Conservation (phyloP, 2,888 invertebrate genomes). For the Lottia gigantea region DNA sequence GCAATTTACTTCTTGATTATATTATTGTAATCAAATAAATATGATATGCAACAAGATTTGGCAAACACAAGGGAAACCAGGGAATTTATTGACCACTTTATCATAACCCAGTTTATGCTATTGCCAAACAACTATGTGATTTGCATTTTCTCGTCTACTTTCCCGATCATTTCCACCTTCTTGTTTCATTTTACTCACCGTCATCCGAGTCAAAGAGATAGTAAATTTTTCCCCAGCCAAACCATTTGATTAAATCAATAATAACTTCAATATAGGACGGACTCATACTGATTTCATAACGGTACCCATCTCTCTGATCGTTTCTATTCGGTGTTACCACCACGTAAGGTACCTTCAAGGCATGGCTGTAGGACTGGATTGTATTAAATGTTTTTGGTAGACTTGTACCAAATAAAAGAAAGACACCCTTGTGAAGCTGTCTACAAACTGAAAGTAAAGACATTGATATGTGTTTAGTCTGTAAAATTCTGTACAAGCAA, state of each 20-base stretch:
- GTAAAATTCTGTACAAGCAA: no score
- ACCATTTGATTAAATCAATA: conserved; percentile 91
- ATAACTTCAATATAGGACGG: conserved; percentile 96
- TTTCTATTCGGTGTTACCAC: conserved; percentile 50
- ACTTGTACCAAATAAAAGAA: conserved; percentile 55
- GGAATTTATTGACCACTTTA: no score
- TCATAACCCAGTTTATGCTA: no score
- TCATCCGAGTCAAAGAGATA: conserved; percentile 92
- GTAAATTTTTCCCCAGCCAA: conserved; percentile 89
- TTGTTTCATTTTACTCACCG: conserved; percentile 72
- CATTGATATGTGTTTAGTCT: no score
- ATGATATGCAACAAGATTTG: no score
- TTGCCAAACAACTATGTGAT: no score
- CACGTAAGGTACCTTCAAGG: conserved; percentile 58
- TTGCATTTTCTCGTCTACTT: no score
- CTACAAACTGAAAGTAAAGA: conserved; percentile 50
- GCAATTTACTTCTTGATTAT: no score
- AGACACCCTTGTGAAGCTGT: conserved; percentile 50
- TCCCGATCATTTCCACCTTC: no score
- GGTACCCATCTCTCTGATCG: conserved; percentile 39
- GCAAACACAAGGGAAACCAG: no score
- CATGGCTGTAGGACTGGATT: conserved; percentile 57
- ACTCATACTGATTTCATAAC: conserved; percentile 75
- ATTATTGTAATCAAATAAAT: no score
- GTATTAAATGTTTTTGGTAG: conserved; percentile 50